These are phyloP conservation scores for Dyspetes luteomarginatus DNA, from an alignment of 2,888 invertebrate species.

Conservation along the genomic window DNA sequence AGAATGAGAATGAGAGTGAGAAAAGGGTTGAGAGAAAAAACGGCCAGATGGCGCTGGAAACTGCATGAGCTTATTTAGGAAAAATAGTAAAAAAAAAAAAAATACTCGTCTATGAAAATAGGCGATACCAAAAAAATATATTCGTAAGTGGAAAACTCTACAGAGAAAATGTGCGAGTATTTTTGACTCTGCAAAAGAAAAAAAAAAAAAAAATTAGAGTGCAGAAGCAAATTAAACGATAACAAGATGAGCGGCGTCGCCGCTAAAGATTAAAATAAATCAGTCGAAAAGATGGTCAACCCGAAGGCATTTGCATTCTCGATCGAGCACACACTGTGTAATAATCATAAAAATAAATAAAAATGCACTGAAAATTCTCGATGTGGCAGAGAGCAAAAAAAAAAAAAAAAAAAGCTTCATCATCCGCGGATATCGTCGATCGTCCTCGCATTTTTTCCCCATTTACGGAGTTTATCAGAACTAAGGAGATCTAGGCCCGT, in stretches of 20 bases:
- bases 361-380: neutral
- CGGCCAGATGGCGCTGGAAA: neutral
- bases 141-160: too few relatives aligned
- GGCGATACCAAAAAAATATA: too few relatives aligned
- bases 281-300: neutral
- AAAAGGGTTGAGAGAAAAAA: neutral
- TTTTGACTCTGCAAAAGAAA: too few relatives aligned
- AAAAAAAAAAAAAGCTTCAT: constrained; percentile 21
- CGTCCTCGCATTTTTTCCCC: constrained; percentile 71
- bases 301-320: neutral
- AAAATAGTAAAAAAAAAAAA: too few relatives aligned
- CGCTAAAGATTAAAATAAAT: neutral
- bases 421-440: constrained; percentile 60
- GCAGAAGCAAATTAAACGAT: too few relatives aligned
- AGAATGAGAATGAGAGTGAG: too few relatives aligned
- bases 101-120: too few relatives aligned
- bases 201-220: too few relatives aligned
- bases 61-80: too few relatives aligned
- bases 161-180: too few relatives aligned
- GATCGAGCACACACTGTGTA: neutral
- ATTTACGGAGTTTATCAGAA: constrained; percentile 58
- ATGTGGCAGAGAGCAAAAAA: neutral
- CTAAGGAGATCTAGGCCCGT: constrained; percentile 72
- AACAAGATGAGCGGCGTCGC: neutral
- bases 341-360: neutral